phyloP scores from a whole-genome alignment of 2,888 invertebrate genomes.

The Bimastos eiseni region DNA sequence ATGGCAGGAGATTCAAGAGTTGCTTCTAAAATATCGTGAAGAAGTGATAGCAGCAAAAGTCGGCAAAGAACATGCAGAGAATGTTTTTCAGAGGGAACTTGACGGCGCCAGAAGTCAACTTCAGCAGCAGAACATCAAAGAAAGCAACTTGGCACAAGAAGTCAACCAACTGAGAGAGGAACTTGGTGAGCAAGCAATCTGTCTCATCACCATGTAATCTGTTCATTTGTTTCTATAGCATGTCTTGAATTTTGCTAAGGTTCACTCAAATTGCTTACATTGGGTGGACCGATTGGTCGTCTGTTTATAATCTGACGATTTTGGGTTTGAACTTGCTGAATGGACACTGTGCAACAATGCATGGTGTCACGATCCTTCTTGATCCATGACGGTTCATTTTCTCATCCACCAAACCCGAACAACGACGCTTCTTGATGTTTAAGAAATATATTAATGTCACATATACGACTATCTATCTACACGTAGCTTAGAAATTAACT shows the following conservation, averaged over 20 bases:
- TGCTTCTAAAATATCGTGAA: conserved; percentile 80
- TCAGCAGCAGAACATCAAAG: conserved; percentile 66
- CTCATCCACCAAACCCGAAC: too few relatives aligned
- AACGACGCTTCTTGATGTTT: too few relatives aligned
- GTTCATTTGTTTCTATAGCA: not conserved
- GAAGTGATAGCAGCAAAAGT: conserved; percentile 87
- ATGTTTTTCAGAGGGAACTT: conserved; percentile 69
- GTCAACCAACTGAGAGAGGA: conserved; percentile 62
- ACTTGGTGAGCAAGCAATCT: conserved; percentile 50
- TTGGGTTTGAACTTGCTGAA: too few relatives aligned
- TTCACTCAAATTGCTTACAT: not conserved
- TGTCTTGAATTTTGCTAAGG: not conserved
- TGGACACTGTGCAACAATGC: too few relatives aligned
- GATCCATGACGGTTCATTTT: too few relatives aligned
- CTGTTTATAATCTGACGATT: too few relatives aligned
- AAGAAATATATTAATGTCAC: too few relatives aligned
- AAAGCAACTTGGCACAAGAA: conserved; percentile 65
- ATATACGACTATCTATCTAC: too few relatives aligned
- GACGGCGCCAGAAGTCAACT: conserved; percentile 67
- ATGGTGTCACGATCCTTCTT: too few relatives aligned
- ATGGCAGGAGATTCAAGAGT: conserved; percentile 79
- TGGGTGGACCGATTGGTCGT: too few relatives aligned
- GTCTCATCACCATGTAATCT: not conserved
- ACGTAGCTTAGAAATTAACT: too few relatives aligned
- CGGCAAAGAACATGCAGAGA: conserved; percentile 77